Percentiles rank a stretch among this genome's conserved stretches.
Evolutionary conservation across 2,797 vertebrate genomes (phyloP).

Genomic region (Enteromius mattozi): DNA sequence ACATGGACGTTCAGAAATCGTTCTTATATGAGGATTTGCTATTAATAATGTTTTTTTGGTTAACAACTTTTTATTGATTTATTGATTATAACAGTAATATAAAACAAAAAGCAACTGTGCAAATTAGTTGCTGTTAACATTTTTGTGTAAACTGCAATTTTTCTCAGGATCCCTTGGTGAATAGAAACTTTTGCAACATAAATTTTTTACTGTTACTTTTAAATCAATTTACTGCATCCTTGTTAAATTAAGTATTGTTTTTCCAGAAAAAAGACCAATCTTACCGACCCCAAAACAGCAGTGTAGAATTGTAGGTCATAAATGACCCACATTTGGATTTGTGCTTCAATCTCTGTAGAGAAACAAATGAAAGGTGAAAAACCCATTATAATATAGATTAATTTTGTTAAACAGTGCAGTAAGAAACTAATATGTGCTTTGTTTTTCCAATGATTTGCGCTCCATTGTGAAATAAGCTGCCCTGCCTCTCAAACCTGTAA

Average conservation of each 20-base stretch:
- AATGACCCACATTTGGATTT: slow-evolving; percentile 1
- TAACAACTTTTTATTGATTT: too few species aligned
- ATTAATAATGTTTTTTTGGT: too few species aligned
- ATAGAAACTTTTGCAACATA: not conserved
- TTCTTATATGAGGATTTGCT: not conserved
- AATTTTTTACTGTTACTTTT: not conserved
- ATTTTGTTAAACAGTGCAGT: slow-evolving; percentile 21
- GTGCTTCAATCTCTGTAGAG: not conserved
- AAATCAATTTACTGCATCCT: not conserved
- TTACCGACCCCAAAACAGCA: not conserved
- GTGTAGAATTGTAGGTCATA: not conserved
- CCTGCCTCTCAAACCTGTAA: slow-evolving; percentile 1
- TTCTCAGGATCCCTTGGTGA: not conserved
- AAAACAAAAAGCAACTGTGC: too few species aligned
- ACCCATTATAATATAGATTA: not conserved
- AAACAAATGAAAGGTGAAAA: slow-evolving; percentile 6
- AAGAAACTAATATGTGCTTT: slow-evolving; percentile 25
- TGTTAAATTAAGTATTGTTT: not conserved
- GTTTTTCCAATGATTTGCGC: slow-evolving; percentile 16
- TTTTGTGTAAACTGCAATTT: not conserved
- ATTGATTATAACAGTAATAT: too few species aligned
- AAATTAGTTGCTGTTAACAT: not conserved
- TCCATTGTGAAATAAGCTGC: not conserved
- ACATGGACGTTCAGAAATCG: not conserved
- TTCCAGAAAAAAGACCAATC: not conserved